A percentile compares a stretch with the other conserved stretches of the same genome.
phyloP scores from a whole-genome alignment of 1,140 invertebrate genomes.

The Plutomurus gul region DNA sequence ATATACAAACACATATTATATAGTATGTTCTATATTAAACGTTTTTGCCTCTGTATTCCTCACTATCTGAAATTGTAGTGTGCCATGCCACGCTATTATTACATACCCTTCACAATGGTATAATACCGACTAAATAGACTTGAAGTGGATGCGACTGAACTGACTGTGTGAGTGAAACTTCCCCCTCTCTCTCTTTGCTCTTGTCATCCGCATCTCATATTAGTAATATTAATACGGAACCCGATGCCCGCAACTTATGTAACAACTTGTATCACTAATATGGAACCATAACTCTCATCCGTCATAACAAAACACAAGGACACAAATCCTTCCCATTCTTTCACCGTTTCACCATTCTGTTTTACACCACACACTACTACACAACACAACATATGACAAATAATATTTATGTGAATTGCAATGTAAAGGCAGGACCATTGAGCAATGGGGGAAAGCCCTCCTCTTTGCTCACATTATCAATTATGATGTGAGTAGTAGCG shows the following conservation, averaged over 20 bases:
- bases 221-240: background rate
- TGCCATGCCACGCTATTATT: no score
- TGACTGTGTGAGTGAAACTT: background rate
- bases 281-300: conserved; percentile 21
- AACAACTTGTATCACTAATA: conserved; percentile 8
- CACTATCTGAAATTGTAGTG: no score
- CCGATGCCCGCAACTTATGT: background rate
- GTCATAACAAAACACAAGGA: conserved; percentile 11
- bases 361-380: no score
- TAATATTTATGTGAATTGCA: no score
- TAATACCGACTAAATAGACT: background rate
- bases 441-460: no score
- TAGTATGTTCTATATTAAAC: no score
- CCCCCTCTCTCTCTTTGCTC: background rate
- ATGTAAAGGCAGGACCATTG: no score
- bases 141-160: conserved; percentile 7
- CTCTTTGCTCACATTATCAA: no score
- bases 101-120: background rate
- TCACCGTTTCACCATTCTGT: background rate
- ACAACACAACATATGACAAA: no score
- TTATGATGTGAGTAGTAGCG: no score
- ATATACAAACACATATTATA: no score
- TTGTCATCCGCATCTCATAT: background rate
- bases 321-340: conserved; percentile 9
- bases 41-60: no score